A percentile compares a stretch with the other conserved stretches of the same genome.
Evolutionary conservation across 2,888 invertebrate genomes (phyloP).

Genomic region (Tyria jacobaeae): DNA sequence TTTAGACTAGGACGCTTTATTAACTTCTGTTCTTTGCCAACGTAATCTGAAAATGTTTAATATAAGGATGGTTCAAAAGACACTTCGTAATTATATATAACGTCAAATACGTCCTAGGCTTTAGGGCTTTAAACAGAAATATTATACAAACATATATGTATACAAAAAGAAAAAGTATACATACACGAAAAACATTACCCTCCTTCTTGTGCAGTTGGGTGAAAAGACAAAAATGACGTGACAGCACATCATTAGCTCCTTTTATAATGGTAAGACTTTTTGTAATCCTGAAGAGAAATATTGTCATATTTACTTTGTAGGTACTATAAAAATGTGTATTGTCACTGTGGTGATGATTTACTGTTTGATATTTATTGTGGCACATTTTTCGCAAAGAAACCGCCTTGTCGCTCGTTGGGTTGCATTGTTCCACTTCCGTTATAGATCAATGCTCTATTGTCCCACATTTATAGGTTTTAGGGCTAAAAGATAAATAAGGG

Average conservation of each 20-base stretch:
- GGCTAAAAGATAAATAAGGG: constrained; percentile 8
- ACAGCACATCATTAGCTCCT: neutral
- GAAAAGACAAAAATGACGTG: too few relatives aligned
- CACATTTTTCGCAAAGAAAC: constrained; percentile 37
- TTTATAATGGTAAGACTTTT: neutral
- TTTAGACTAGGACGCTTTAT: too few relatives aligned
- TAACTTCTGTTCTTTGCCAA: too few relatives aligned
- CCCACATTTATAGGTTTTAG: constrained; percentile 36
- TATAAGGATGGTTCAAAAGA: too few relatives aligned
- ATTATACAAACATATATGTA: too few relatives aligned
- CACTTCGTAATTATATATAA: too few relatives aligned
- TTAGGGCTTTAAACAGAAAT: too few relatives aligned
- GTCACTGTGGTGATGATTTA: constrained; percentile 34
- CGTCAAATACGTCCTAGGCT: too few relatives aligned
- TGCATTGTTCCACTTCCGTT: constrained; percentile 38
- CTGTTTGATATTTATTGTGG: constrained; percentile 25
- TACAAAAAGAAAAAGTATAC: too few relatives aligned
- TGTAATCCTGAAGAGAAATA: neutral
- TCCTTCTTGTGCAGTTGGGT: too few relatives aligned
- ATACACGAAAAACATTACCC: too few relatives aligned
- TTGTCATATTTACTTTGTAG: neutral
- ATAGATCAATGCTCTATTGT: constrained; percentile 47
- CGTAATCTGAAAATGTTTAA: too few relatives aligned
- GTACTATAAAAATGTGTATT: constrained; percentile 1
- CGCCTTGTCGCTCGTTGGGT: constrained; percentile 41